These are phyloP conservation scores for Isotomurus palustris DNA, from an alignment of 2,888 invertebrate species.

Conservation along the genomic window DNA sequence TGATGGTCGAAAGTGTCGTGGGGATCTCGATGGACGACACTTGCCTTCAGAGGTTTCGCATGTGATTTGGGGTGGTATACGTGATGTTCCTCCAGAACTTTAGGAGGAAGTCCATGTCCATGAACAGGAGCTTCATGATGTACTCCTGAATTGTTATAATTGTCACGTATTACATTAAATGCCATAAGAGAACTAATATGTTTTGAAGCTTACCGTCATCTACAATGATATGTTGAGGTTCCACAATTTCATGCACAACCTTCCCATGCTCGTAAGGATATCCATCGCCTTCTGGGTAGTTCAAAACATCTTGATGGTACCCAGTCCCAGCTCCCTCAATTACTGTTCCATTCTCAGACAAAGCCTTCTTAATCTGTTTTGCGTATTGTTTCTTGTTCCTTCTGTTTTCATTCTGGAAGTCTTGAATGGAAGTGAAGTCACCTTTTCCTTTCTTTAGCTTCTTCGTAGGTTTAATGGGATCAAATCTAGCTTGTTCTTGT, in stretches of 20 bases:
- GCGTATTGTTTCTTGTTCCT: neutral
- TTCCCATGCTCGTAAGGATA: neutral
- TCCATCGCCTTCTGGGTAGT: neutral
- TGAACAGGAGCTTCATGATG: constrained; percentile 14
- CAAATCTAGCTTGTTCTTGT: neutral
- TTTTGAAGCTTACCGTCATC: too few relatives aligned
- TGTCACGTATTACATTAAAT: too few relatives aligned
- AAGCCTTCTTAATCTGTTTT: neutral
- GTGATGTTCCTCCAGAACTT: too few relatives aligned
- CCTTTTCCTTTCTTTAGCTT: neutral
- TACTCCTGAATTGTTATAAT: too few relatives aligned
- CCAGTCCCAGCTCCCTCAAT: constrained; percentile 4
- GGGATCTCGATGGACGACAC: constrained; percentile 40
- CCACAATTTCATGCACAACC: too few relatives aligned
- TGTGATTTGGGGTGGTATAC: constrained; percentile 23
- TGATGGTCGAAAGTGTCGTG: constrained; percentile 31
- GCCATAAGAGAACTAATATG: too few relatives aligned
- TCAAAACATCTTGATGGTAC: constrained; percentile 1
- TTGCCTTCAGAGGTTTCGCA: constrained; percentile 33
- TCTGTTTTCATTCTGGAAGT: neutral
- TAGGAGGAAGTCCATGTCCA: too few relatives aligned
- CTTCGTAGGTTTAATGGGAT: neutral
- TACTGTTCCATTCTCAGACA: neutral
- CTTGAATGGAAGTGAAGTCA: neutral
- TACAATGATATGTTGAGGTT: too few relatives aligned